Evolutionary conservation across 2,113 vertebrate species (phyloP), one percentile per base, ranked within the genome.

Genomic region (Alosa alosa): DNA sequence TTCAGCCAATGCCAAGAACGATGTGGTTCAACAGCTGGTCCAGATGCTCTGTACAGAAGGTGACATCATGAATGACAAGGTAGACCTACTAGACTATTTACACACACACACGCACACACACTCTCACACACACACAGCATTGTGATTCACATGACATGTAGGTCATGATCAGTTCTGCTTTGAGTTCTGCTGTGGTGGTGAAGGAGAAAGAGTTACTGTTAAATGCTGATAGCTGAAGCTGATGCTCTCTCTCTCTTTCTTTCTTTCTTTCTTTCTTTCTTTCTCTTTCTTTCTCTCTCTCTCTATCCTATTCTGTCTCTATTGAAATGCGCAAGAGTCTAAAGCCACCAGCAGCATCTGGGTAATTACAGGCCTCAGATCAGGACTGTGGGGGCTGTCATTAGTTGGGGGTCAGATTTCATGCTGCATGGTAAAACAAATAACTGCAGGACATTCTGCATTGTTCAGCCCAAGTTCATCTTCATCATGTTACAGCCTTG

Each of bases 21-120:
- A 18, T 0, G 39, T 94, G 83, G 89, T 94, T 25, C 89, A 87
- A 52, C 86, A 91, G 83, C 92, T 95, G 0, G 93, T 93, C 82
- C 84, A 93, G 20, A 46, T 95, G 45, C 87, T 95, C 1, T 93
- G 87, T 10, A 46, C 86, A 1, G 92, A 95, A 55, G 95, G 92
- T 81, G 95, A 95, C 25, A 84, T 87, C 4, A 95, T 95, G 39
- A 94, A 95, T 85, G 84, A 83, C 1, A 95, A 94, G 94, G 95
- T 44, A 60, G 18, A 22, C 1, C 20, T 18, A 60, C 55, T 22
- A 22, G 3, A 22, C 6, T 44, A 44, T 44, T 44, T 44, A 44
- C 4, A 44, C 41, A 44, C 41, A 15, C 50, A 52, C 50, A 0
- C 55, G n/a, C 55, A 60, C 5, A 18, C 55, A 60, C 31, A 31